phyloP scores from a whole-genome alignment of 30 jellyfish, hydroid and myxozoan genomes.

The Aurelia coerulea region DNA sequence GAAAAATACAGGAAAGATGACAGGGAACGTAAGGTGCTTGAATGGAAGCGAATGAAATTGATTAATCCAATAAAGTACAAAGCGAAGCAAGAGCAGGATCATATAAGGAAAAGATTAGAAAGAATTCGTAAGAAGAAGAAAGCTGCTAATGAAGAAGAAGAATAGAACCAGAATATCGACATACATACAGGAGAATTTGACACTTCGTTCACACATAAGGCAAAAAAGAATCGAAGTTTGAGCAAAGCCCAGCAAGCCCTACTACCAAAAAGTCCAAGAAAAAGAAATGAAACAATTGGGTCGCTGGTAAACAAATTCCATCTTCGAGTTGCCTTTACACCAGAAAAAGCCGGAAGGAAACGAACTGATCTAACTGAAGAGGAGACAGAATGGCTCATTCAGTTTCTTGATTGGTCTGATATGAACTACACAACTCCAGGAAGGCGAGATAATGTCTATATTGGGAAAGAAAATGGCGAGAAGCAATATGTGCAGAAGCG shows the following conservation, averaged over 20 bases:
- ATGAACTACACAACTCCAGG: conserved; percentile 24
- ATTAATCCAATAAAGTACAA: neutral
- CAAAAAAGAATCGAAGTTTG: conserved; percentile 34
- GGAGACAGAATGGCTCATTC: conserved; percentile 20
- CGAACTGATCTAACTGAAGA: neutral
- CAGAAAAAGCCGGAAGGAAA: conserved; percentile 4
- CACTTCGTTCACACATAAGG: conserved; percentile 39
- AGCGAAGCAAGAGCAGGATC: neutral
- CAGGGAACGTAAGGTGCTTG: neutral
- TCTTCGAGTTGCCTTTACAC: neutral
- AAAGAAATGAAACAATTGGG: conserved; percentile 10
- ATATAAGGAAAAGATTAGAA: neutral
- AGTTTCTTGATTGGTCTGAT: conserved; percentile 17
- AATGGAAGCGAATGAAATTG: conserved; percentile 3
- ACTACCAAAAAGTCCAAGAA: conserved; percentile 50
- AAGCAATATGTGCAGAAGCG: conserved; percentile 54
- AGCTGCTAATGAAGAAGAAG: conserved; percentile 13
- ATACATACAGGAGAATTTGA: neutral
- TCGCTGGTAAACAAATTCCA: conserved; percentile 33
- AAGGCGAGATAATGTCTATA: conserved; percentile 3
- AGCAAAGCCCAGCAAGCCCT: conserved; percentile 37
- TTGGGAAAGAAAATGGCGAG: conserved; percentile 54
- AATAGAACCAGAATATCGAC: neutral
- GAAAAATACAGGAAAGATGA: conserved; percentile 7
- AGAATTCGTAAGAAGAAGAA: neutral